Conservation (phyloP, 2,113 vertebrate species). For the Calcarius ornatus region DNA sequence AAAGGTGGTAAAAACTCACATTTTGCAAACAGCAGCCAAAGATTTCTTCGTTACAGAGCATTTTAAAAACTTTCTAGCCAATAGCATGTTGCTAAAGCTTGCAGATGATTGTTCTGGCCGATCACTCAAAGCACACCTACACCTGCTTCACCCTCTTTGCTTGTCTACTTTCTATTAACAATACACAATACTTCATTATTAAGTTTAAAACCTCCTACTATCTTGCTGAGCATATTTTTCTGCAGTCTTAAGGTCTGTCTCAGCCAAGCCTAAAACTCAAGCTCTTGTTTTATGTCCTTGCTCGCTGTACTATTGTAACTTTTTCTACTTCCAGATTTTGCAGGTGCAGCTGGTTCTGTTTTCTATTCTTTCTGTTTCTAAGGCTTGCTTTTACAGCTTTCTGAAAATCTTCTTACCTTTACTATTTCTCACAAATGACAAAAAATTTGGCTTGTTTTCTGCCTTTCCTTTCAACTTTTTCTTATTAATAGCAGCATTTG, state of each 20-base stretch:
- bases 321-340: not conserved
- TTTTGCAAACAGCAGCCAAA: not conserved
- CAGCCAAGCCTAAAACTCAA: not conserved
- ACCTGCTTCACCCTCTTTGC: not conserved
- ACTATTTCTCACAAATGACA: not conserved
- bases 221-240: not conserved
- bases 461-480: not conserved
- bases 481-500: not conserved
- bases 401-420: not conserved
- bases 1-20: not conserved
- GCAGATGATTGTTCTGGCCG: not conserved
- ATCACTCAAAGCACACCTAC: not conserved
- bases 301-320: not conserved
- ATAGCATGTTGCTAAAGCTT: not conserved
- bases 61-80: not conserved
- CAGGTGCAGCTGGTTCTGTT: not conserved
- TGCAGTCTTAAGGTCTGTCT: not conserved
- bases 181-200: not conserved
- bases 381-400: not conserved
- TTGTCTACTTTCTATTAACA: not conserved
- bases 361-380: not conserved
- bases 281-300: not conserved
- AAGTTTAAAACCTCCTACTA: not conserved
- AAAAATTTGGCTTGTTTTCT: not conserved
- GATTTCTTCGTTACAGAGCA: not conserved